Evolutionary conservation across 1,140 invertebrate genomes (phyloP), one percentile per base, ranked within the genome.

Genomic region (Muscidifurax raptorellus): DNA sequence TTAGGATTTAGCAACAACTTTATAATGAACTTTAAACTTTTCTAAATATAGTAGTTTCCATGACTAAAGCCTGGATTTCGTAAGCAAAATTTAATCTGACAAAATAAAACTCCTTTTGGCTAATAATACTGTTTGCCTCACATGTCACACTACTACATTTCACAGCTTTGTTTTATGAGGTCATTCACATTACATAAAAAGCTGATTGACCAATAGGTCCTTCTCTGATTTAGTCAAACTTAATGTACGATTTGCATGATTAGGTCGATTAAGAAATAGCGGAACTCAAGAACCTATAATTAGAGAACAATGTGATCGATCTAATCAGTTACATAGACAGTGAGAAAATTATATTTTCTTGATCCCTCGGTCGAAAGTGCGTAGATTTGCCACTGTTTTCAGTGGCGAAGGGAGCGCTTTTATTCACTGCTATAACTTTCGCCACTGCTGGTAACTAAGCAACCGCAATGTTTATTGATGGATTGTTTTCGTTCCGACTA

Each of bases 181-280:
- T 15, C 44, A 47, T 47, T 47, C 15, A 18, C 44, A 15, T 47
- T 18, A 47, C 15, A 47, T 47, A 18, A 47, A 47, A 47, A 47
- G 4, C 44, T 18, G 44, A 47, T 47, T 47, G 44, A 18, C 28
- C 44, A n/a, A 15, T 28, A 9, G 3, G 10, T 59, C 18, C 18
- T 22, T 59, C 59, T 78, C n/a, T 78, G 22, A 72, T 22, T 18
- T 67, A 27, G 18, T 69, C 66, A 40, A 40, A 40, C 15, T 27
- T 80, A 67, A 80, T 44, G 27, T 44, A 13, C 32, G n/a, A 80
- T 80, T 71, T 40, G 32, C 36, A 25, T 71, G 30, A 80, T 80
- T 44, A 25, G 30, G 64, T 25, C 66, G 18, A 80, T 69, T 36
- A 18, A 67, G 15, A 32, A 40, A 36, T 79, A 0, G 44, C 3